Evolutionary conservation across 2,888 invertebrate genomes (phyloP).

Genomic region (Palloptera scutellata): DNA sequence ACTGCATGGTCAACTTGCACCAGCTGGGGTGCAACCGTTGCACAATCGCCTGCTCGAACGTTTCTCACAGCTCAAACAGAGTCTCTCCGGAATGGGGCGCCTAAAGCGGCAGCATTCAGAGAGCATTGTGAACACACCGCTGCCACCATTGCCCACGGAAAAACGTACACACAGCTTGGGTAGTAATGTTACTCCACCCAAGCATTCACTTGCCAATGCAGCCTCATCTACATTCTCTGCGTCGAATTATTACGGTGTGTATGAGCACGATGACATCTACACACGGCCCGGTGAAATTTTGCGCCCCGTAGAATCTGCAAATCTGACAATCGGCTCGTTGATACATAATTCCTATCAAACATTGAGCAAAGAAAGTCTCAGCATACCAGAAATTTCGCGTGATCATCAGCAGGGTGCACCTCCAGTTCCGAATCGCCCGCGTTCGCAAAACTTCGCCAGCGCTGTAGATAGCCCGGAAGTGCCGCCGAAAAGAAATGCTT

Average conservation of each 20-base stretch:
- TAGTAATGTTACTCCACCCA: conserved; percentile 31
- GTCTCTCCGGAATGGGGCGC: conserved; percentile 70
- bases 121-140: conserved; percentile 84
- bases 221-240: conserved; percentile 32
- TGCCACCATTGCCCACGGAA: conserved; percentile 80
- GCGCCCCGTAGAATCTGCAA: conserved; percentile 54
- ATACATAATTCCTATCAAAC: conserved; percentile 58
- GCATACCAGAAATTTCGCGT: conserved; percentile 39
- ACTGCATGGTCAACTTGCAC: conserved; percentile 85
- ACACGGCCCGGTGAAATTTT: conserved; percentile 70
- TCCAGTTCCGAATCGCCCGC: conserved; percentile 71
- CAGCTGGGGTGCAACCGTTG: conserved; percentile 87
- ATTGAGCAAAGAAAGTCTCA: conserved; percentile 57
- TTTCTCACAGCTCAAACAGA: conserved; percentile 83
- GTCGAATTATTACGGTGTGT: conserved; percentile 65
- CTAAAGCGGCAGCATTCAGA: conserved; percentile 76
- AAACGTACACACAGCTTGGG: conserved; percentile 67
- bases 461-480: conserved; percentile 63
- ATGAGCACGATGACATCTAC: conserved; percentile 74
- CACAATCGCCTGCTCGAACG: conserved; percentile 88
- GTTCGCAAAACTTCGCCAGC: conserved; percentile 68
- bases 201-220: conserved; percentile 10
- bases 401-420: conserved; percentile 24
- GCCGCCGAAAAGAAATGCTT: conserved; percentile 66
- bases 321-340: conserved; percentile 30